Evolutionary conservation across 2,113 vertebrate genomes (phyloP), one percentile per base, ranked within the genome.

Genomic region (Hippoglossus stenolepis): DNA sequence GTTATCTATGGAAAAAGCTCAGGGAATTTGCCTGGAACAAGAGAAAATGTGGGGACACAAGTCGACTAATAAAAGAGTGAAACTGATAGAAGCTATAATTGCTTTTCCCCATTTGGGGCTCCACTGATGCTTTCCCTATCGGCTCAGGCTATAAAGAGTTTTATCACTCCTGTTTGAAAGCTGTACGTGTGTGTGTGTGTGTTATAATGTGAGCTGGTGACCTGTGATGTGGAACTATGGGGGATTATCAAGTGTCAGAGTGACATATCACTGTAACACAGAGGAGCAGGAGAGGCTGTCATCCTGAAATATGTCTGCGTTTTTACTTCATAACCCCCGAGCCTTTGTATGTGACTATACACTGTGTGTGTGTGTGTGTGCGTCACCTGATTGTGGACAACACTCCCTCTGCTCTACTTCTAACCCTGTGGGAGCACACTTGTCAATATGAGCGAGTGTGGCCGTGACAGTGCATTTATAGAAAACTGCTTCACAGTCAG

Each of bases 221-320:
- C 73, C 79, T 43, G 83, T 84, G 79, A 88, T 80, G 87, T 89
- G 89, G 87, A 82, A 87, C 91, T 91, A 78, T 53, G 70, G 77
- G 88, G 84, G 85, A 88, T 91, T 85, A 91, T 91, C 86, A 91
- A 82, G 87, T 93, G 92, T 92, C 93, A 94, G 62, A 77, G 84
- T 93, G 92, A 94, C 90, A 91, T 86, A 94, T 88, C 68, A 85
- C 91, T 87, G 79, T 77, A 87, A 67, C 82, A 79, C 76, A 65
- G 68, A 79, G 83, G 83, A 81, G 76, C 53, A 83, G 87, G 73
- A 69, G 80, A 77, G 45, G 35, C 82, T 89, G 89, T 89, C 90
- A 91, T 31, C 24, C 68, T 90, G 92, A 91, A 90, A 90, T 88
- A 92, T 92, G 79, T 90, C 72, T 88, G 70, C 28, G 56, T 70